phyloP scores from a whole-genome alignment of 2,888 invertebrate genomes.

The Taenaris catops region DNA sequence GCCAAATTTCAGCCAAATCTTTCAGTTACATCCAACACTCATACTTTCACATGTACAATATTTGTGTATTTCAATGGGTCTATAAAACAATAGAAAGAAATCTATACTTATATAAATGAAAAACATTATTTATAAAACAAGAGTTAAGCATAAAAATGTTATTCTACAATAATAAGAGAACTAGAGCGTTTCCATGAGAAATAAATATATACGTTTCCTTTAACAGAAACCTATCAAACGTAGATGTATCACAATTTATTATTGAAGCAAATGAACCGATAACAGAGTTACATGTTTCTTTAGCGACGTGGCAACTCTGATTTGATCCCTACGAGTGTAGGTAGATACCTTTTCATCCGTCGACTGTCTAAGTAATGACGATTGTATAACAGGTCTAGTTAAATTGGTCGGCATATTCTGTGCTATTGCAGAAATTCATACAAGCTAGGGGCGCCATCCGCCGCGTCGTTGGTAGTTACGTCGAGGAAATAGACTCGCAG shows the following conservation, averaged over 20 bases:
- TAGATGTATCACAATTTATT: slow-evolving; percentile 53
- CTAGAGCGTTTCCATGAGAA: slow-evolving; percentile 19
- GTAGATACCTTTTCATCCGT: slow-evolving; percentile 22
- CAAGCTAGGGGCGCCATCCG: slow-evolving; percentile 51
- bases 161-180: slow-evolving; percentile 11
- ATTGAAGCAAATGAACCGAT: slow-evolving; percentile 56
- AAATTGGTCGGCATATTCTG: slow-evolving; percentile 30
- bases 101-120: too few species aligned
- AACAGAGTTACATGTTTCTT: slow-evolving; percentile 45
- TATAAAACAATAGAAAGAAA: too few species aligned
- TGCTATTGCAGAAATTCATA: slow-evolving; percentile 50
- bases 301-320: slow-evolving; percentile 31
- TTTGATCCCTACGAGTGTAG: slow-evolving; percentile 31
- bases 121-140: slow-evolving; percentile 1
- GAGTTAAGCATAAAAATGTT: slow-evolving; percentile 6
- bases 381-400: slow-evolving; percentile 30
- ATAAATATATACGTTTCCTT: slow-evolving; percentile 39
- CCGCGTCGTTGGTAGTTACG: slow-evolving; percentile 40
- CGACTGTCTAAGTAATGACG: slow-evolving; percentile 22
- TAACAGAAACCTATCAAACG: slow-evolving; percentile 49
- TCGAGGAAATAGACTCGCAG: slow-evolving; percentile 55
- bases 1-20: too few species aligned
- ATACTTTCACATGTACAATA: too few species aligned
- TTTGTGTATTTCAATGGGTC: too few species aligned
- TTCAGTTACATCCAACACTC: too few species aligned